A percentile compares a stretch with the other conserved stretches of the same genome.
Conservation (phyloP, 2,888 invertebrate genomes). For the Troglohyphantes excavatus region DNA sequence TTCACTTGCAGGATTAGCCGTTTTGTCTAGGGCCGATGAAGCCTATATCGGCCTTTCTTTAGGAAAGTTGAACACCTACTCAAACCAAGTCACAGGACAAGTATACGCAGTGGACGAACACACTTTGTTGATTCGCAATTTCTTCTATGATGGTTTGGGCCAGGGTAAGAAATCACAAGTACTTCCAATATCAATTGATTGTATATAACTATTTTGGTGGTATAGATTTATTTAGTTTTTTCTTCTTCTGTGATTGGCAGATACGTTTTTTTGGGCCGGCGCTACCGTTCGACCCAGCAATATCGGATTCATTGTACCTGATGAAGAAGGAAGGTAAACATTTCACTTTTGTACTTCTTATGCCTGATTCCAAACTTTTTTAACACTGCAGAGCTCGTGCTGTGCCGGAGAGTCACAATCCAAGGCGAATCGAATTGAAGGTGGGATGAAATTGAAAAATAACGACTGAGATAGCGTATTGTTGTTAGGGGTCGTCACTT, state of each 20-base stretch:
- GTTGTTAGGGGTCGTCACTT: no score
- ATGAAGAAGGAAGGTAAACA: conserved; percentile 90
- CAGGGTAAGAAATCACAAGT: conserved; percentile 83
- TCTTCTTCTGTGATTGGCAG: conserved; percentile 83
- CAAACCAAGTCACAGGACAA: conserved; percentile 93
- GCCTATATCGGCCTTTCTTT: conserved; percentile 87
- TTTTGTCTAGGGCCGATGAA: conserved; percentile 70
- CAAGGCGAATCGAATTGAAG: no score
- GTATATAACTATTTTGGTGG: no score
- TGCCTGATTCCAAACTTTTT: no score
- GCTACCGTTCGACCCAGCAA: conserved; percentile 90
- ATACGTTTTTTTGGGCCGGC: conserved; percentile 97
- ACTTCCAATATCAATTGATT: background rate
- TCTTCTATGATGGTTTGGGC: conserved; percentile 95
- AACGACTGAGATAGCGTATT: no score
- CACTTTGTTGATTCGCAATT: conserved; percentile 90
- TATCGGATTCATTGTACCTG: conserved; percentile 94
- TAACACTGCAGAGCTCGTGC: no score
- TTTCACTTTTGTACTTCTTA: no score
- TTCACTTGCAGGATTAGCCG: conserved; percentile 19
- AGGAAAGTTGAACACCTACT: conserved; percentile 93
- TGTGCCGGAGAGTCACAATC: no score
- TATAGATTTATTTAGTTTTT: no score
- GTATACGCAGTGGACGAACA: conserved; percentile 94
- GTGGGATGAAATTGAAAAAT: no score